Conservation (phyloP, 1,140 invertebrate species). For the Drosophila tropicalis region DNA sequence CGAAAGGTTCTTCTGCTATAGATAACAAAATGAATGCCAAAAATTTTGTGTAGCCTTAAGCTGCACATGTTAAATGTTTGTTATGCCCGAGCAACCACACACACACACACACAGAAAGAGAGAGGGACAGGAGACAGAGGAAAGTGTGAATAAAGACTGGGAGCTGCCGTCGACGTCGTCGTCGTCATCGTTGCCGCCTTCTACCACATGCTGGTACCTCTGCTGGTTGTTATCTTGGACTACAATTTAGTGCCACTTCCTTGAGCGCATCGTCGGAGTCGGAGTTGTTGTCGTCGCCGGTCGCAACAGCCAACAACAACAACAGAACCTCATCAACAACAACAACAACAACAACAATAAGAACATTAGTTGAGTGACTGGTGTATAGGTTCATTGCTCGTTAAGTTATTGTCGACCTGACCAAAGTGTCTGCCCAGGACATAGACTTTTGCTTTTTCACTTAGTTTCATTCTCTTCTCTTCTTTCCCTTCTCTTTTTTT, state of each 20-base stretch:
- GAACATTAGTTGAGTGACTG: constrained; percentile 21
- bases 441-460: constrained; percentile 61
- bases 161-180: background rate
- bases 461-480: constrained; percentile 32
- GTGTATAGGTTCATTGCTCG: constrained; percentile 74
- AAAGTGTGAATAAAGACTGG: constrained; percentile 4
- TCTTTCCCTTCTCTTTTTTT: constrained; percentile 8
- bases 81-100: constrained; percentile 30
- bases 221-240: constrained; percentile 63
- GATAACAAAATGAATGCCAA: constrained; percentile 53
- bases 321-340: constrained; percentile 40
- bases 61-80: constrained; percentile 56
- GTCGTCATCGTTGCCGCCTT: constrained; percentile 20
- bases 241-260: constrained; percentile 79
- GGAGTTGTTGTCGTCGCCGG: constrained; percentile 57
- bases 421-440: constrained; percentile 67
- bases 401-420: constrained; percentile 76
- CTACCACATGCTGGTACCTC: constrained; percentile 60
- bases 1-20: constrained; percentile 7
- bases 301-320: constrained; percentile 33
- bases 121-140: background rate
- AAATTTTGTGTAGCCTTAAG: constrained; percentile 49
- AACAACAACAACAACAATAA: constrained; percentile 42
- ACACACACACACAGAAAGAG: background rate
- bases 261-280: constrained; percentile 41